Evolutionary conservation across 35 echinoderm and acorn worm genomes (phyloP).

Genomic region (Heliocidaris tuberculata): DNA sequence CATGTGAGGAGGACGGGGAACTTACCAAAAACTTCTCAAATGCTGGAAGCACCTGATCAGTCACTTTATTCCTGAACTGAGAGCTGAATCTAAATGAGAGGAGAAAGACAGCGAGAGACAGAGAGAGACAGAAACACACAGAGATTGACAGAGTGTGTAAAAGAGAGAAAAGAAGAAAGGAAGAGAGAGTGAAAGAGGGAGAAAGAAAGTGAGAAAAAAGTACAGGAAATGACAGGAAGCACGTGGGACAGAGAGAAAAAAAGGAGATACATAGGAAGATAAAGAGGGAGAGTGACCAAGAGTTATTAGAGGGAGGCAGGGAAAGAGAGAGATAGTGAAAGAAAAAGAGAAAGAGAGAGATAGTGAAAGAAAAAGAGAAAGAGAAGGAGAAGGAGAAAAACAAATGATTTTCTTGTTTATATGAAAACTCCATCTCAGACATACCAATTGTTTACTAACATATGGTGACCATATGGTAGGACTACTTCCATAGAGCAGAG

Average conservation of each 20-base stretch:
- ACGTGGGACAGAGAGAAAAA: not conserved
- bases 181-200: too few relatives aligned
- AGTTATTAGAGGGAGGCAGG: not conserved
- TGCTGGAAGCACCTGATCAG: conserved; percentile 58
- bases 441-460: too few relatives aligned
- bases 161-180: not conserved
- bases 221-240: too few relatives aligned
- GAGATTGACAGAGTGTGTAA: not conserved
- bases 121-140: not conserved
- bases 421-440: too few relatives aligned
- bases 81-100: conserved; percentile 54
- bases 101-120: not conserved
- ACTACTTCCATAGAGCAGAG: too few relatives aligned
- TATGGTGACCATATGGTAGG: too few relatives aligned
- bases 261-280: not conserved
- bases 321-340: not conserved
- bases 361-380: too few relatives aligned
- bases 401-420: too few relatives aligned
- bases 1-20: not conserved
- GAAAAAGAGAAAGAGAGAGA: too few relatives aligned
- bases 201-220: too few relatives aligned
- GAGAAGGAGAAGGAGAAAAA: not conserved
- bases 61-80: conserved; percentile 53
- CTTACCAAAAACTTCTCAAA: conserved; percentile 79
- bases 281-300: not conserved